Evolutionary conservation across 2,888 invertebrate species (phyloP).

Genomic region (Drosophila affinis): DNA sequence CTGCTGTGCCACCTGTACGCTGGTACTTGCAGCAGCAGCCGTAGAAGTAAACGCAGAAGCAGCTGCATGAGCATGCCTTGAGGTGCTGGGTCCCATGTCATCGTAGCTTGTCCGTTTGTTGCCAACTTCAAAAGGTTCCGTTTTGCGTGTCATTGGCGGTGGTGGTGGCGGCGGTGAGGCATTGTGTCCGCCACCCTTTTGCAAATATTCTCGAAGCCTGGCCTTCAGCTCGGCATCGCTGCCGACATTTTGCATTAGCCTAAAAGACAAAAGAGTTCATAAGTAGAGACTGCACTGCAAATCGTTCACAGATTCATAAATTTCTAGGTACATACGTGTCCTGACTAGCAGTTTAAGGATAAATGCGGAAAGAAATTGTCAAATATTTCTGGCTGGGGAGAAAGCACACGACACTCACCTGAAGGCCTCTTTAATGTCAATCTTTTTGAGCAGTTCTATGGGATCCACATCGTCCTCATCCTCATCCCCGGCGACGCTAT

Average conservation of each 20-base stretch:
- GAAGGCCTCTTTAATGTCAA: constrained; percentile 88
- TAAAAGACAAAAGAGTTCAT: constrained; percentile 49
- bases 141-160: constrained; percentile 48
- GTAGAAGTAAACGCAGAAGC: background rate
- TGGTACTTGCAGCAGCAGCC: background rate
- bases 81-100: constrained; percentile 64
- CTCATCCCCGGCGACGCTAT: constrained; percentile 22
- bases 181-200: constrained; percentile 46
- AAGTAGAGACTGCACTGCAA: constrained; percentile 1
- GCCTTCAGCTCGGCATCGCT: constrained; percentile 67
- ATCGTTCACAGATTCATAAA: background rate
- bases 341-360: constrained; percentile 25
- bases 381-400: background rate
- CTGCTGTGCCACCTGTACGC: background rate
- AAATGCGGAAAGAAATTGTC: background rate
- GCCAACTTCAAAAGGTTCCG: background rate
- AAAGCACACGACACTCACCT: constrained; percentile 84
- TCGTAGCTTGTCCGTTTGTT: constrained; percentile 14
- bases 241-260: constrained; percentile 83
- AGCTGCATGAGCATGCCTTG: constrained; percentile 49
- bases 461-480: constrained; percentile 71
- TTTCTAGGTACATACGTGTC: constrained; percentile 41
- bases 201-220: constrained; percentile 73
- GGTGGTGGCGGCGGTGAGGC: constrained; percentile 69
- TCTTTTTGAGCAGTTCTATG: constrained; percentile 86